Percentiles rank a stretch among this genome's conserved stretches.
Conservation (phyloP, 2,113 vertebrate genomes). For the Vulpes vulpes region DNA sequence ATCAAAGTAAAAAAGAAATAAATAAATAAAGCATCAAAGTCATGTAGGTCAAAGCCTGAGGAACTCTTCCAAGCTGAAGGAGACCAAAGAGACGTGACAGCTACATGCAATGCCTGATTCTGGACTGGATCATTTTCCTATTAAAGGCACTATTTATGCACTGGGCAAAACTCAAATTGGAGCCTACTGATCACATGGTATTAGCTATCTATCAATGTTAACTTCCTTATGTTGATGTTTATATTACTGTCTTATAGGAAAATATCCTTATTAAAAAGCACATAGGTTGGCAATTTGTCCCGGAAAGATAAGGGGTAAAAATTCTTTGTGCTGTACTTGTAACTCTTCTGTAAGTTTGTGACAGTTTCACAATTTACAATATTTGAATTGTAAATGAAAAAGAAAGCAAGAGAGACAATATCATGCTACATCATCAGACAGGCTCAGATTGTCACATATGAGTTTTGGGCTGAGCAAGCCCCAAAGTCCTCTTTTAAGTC, state of each 20-base stretch:
- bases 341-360: not conserved
- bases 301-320: not conserved
- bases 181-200: not conserved
- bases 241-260: rapidly evolving
- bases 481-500: not conserved
- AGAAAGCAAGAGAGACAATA: not conserved
- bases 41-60: not conserved
- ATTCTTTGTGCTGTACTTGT: not conserved
- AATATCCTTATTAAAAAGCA: not conserved
- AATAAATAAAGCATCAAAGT: not conserved
- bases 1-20: not conserved
- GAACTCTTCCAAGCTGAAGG: not conserved
- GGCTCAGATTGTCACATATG: not conserved
- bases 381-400: not conserved
- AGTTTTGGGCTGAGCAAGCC: not conserved
- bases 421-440: not conserved
- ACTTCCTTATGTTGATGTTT: not conserved
- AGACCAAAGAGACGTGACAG: not conserved
- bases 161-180: not conserved
- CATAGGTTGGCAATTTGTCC: not conserved
- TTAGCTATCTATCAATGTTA: rapidly evolving
- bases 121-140: not conserved
- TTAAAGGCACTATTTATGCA: not conserved
- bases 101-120: not conserved
- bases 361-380: not conserved